Evolutionary conservation across 2,797 vertebrate genomes (phyloP).

Genomic region (Eulemur coronatus): DNA sequence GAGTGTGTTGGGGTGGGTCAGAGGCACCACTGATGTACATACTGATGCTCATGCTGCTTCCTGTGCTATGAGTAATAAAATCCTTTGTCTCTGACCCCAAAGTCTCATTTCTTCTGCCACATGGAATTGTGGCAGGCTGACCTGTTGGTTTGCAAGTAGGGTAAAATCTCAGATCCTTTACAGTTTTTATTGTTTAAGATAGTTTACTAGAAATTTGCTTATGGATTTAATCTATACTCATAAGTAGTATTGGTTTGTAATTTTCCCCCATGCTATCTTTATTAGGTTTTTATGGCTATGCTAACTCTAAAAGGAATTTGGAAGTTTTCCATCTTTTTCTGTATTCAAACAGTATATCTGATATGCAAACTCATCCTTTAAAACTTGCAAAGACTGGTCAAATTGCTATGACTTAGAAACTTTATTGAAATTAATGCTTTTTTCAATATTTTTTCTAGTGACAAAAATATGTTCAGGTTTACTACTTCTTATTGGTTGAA

Average conservation of each 20-base stretch:
- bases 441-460: not conserved
- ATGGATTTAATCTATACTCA: not conserved
- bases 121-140: not conserved
- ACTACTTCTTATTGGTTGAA: not conserved
- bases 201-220: not conserved
- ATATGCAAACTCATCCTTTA: not conserved
- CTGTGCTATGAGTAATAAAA: not conserved
- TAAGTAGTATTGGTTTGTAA: not conserved
- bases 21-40: not conserved
- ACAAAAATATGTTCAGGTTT: not conserved
- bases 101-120: not conserved
- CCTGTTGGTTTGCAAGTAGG: not conserved
- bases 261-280: not conserved
- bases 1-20: not conserved
- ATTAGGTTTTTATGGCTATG: not conserved
- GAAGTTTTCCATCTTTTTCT: constrained; percentile 1
- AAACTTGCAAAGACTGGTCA: not conserved
- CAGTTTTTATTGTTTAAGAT: not conserved
- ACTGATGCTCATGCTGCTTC: not conserved
- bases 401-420: constrained; percentile 17
- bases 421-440: not conserved
- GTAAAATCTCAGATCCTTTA: not conserved
- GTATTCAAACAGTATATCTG: not conserved
- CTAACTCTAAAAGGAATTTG: not conserved
- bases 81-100: not conserved